A percentile compares a stretch with the other conserved stretches of the same genome.
These are phyloP conservation scores for Nycticebus coucang DNA, from an alignment of 2,113 vertebrate species.

Conservation along the genomic window DNA sequence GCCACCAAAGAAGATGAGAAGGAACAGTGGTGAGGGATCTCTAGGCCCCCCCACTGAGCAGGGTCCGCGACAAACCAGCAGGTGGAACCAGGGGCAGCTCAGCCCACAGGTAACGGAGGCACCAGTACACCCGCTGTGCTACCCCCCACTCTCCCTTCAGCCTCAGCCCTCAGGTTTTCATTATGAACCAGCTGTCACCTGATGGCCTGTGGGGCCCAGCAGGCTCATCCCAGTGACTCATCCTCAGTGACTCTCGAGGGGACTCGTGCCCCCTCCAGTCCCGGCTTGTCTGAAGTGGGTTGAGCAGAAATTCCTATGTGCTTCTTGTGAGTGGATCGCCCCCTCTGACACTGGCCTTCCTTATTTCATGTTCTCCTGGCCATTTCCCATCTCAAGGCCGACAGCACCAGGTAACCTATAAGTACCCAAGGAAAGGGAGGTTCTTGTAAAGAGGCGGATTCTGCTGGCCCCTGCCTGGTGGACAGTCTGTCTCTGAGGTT, in stretches of 20 bases:
- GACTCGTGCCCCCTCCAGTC: background rate
- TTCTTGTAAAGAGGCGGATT: rapidly evolving
- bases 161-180: background rate
- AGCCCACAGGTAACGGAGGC: background rate
- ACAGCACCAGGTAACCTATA: background rate
- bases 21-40: rapidly evolving
- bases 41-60: rapidly evolving
- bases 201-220: no score
- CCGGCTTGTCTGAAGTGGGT: background rate
- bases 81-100: rapidly evolving
- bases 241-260: background rate
- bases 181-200: rapidly evolving
- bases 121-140: rapidly evolving
- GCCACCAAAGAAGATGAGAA: background rate
- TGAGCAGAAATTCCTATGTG: background rate
- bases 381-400: background rate
- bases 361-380: rapidly evolving
- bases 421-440: background rate
- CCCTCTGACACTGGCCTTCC: background rate
- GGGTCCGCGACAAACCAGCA: rapidly evolving
- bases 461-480: rapidly evolving
- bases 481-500: background rate
- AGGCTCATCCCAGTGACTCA: no score
- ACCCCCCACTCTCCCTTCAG: rapidly evolving
- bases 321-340: rapidly evolving